phyloP scores from a whole-genome alignment of 2,797 vertebrate species.

The Callimico goeldii region DNA sequence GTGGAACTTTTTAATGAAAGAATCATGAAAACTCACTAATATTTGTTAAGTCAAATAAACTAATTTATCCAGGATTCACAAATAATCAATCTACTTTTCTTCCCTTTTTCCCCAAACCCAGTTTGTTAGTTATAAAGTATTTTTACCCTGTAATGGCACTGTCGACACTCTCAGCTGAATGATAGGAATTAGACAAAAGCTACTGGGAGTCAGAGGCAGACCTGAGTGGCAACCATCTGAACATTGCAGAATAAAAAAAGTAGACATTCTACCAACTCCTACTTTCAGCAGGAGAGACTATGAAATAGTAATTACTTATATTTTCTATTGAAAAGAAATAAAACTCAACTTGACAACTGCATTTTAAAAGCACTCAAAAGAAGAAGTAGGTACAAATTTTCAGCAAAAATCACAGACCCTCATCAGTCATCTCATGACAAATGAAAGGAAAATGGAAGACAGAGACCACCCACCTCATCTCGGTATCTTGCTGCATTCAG shows the following conservation, averaged over 20 bases:
- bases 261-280: conserved; percentile 2
- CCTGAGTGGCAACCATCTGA: conserved; percentile 32
- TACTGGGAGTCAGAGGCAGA: conserved; percentile 21
- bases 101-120: not conserved
- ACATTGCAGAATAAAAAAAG: not conserved
- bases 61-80: not conserved
- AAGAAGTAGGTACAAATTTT: conserved; percentile 44
- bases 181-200: not conserved
- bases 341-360: conserved; percentile 64
- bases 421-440: conserved; percentile 26
- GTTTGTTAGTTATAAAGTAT: not conserved
- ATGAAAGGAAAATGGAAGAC: conserved; percentile 60
- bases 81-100: not conserved
- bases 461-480: conserved; percentile 91
- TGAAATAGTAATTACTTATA: conserved; percentile 71
- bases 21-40: not conserved
- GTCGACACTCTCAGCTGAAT: not conserved
- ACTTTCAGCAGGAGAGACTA: conserved; percentile 58
- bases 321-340: conserved; percentile 68
- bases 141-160: not conserved
- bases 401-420: conserved; percentile 49
- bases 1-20: not conserved
- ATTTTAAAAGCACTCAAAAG: conserved; percentile 68
- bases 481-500: conserved; percentile 93
- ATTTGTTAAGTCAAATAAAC: conserved; percentile 8